phyloP scores from a whole-genome alignment of 2,888 invertebrate genomes.

The Ctenicera cuprea region DNA sequence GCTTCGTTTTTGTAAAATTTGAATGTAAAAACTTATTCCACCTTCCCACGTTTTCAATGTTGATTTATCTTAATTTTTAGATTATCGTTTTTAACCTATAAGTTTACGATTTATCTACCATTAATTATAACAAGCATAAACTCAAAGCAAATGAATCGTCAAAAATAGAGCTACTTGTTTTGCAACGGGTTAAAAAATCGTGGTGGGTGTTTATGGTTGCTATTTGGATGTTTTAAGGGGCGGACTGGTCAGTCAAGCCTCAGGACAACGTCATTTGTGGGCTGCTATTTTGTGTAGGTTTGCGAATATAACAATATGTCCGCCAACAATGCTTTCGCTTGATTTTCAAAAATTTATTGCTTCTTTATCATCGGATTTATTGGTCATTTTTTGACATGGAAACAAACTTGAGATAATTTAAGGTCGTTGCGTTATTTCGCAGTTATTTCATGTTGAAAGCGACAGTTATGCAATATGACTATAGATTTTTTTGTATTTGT shows the following conservation, averaged over 20 bases:
- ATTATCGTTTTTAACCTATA: too few species aligned
- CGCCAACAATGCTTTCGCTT: not conserved
- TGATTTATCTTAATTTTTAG: too few species aligned
- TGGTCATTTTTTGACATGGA: not conserved
- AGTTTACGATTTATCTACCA: too few species aligned
- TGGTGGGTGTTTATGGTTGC: slow-evolving; percentile 5
- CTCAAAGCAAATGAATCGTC: not conserved
- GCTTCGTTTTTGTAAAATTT: too few species aligned
- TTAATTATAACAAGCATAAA: not conserved
- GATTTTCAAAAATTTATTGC: slow-evolving; percentile 26
- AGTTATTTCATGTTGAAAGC: too few species aligned
- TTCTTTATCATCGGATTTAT: not conserved
- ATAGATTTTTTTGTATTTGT: too few species aligned
- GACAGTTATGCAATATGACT: too few species aligned
- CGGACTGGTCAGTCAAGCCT: slow-evolving; percentile 13
- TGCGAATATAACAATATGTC: slow-evolving; percentile 5
- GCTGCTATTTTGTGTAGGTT: slow-evolving; percentile 17
- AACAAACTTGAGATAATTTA: too few species aligned
- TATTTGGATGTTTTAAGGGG: slow-evolving; percentile 10
- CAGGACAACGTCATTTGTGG: slow-evolving; percentile 8
- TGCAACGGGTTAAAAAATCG: not conserved
- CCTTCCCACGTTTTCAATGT: too few species aligned
- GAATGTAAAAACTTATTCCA: too few species aligned
- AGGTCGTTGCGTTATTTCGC: too few species aligned
- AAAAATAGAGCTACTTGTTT: not conserved